Evolutionary conservation across 2,797 vertebrate species (phyloP).

Genomic region (Rhabdomys pumilio): DNA sequence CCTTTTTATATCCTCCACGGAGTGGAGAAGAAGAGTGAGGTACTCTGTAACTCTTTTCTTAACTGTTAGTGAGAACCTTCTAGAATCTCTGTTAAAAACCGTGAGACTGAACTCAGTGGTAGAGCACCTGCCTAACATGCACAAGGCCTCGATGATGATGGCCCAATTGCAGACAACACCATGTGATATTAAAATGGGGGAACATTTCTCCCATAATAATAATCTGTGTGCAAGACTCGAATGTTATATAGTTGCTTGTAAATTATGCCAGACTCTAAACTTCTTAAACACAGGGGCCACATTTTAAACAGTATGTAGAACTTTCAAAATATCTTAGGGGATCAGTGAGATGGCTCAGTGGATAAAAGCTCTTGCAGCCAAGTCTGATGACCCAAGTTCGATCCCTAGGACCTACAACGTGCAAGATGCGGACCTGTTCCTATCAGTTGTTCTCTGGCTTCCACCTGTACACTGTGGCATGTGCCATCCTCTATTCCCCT

Average conservation of each 20-base stretch:
- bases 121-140: background rate
- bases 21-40: accelerated
- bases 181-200: background rate
- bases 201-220: background rate
- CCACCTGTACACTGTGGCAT: background rate
- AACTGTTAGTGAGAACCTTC: background rate
- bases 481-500: no score
- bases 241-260: background rate
- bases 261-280: background rate
- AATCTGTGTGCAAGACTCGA: background rate
- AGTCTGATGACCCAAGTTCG: background rate
- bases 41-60: background rate
- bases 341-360: background rate
- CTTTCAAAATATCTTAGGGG: background rate
- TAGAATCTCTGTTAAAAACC: background rate
- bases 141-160: background rate
- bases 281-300: background rate
- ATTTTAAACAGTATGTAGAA: background rate
- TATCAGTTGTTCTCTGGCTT: background rate
- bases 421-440: background rate
- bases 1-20: background rate
- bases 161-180: background rate
- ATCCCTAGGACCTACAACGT: background rate
- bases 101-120: background rate
- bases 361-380: background rate